Base-by-base conservation (phyloP, 2,797 vertebrate genomes). In the Rhodeus uyekii region DNA sequence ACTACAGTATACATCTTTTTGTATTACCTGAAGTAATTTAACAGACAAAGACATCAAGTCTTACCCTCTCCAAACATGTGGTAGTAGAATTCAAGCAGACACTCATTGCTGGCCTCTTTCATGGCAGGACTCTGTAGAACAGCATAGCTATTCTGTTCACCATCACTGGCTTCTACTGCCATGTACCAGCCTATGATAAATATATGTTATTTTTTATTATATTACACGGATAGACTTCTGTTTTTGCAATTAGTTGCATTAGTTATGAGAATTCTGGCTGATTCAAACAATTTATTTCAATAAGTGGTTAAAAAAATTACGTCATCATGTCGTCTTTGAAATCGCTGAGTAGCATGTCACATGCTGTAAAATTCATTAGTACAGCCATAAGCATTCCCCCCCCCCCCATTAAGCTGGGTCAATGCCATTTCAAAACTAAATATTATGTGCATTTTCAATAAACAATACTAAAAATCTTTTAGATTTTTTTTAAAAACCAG, bases 11-110 rank as follows among this genome's bases (percentile, higher is more conserved):
- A 79, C 36, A 61, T 24, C 65, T 83, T 13, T 55, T 46, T 32
- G 4, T 44, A 34, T 27, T 10, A 22, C 22, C 36, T 2, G 9
- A 42, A 34, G 4, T 73, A 14, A 42, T 55, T 16, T 24, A 12
- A 18, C 10, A 9, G 10, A 36, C 46, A 9, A 6, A 63, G 53
- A 82, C 9, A 88, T 76, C 19, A 27, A 64, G 27, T 50, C 91
- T 60, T 88, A 95, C 93, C 93, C 1, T 90, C 86, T 84, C 93
- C 92, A 76, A 87, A 87, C 89, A 93, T 92, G 86, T 92, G 93
- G 89, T 94, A 94, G 86, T 93, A 92, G 87, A 95, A 95, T 74
- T 92, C 90, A 2, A 95, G 83, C 12, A 88, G 90, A 87, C 94
- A 95, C 71, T 84, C 85, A 55, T 87, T 4, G 68, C 92, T 92